These are phyloP conservation scores for Acrossocheilus wenchowensis DNA, from an alignment of 2,797 vertebrate species.

Conservation along the genomic window DNA sequence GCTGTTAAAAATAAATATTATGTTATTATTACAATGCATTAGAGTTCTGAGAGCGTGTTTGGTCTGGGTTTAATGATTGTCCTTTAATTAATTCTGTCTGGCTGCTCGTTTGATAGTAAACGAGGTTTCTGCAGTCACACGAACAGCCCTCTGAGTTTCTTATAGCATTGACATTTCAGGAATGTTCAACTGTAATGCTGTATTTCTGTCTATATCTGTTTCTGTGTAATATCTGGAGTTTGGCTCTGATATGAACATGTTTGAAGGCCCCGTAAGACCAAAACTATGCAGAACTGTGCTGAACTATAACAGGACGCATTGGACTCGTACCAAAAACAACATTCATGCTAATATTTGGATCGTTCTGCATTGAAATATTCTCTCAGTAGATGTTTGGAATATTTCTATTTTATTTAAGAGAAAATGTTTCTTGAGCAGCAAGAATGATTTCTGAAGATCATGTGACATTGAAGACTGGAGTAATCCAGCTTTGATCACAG, in stretches of 20 bases:
- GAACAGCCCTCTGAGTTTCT: neutral
- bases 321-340: neutral
- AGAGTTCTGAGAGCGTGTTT: neutral
- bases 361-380: neutral
- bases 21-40: neutral
- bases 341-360: neutral
- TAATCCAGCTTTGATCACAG: too few species aligned
- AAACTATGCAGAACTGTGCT: conserved; percentile 22
- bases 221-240: neutral
- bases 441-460: neutral
- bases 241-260: conserved; percentile 10
- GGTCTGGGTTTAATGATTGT: neutral
- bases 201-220: neutral
- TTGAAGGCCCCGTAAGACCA: neutral
- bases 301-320: neutral
- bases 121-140: too few species aligned
- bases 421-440: neutral
- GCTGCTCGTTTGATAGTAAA: neutral
- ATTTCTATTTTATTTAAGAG: neutral
- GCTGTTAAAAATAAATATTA: neutral
- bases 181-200: neutral
- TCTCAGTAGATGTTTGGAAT: neutral
- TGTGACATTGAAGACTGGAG: neutral
- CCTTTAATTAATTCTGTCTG: conserved; percentile 17
- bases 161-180: neutral